A percentile compares a stretch with the other conserved stretches of the same genome.
Conservation (phyloP, 2,888 invertebrate species). For the Rhaphigaster nebulosa region DNA sequence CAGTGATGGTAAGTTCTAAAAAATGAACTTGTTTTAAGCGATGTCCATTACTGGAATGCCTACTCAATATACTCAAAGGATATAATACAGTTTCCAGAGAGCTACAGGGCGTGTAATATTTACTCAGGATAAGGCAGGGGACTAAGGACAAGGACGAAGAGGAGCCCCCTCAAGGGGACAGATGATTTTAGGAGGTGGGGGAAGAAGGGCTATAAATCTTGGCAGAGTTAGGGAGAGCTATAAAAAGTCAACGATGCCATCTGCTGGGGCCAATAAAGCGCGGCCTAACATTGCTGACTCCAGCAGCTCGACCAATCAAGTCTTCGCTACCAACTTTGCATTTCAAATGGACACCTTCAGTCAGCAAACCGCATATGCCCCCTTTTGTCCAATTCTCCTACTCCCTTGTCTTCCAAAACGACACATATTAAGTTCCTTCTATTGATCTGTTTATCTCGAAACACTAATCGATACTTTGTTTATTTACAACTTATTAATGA, state of each 20-base stretch:
- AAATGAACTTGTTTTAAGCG: neutral
- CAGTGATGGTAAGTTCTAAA: too few relatives aligned
- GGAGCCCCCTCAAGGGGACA: neutral
- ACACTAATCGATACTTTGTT: neutral
- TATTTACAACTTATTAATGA: too few relatives aligned
- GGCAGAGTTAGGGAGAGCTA: neutral
- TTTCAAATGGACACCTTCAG: conserved; percentile 40
- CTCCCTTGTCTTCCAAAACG: neutral
- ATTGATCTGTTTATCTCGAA: neutral
- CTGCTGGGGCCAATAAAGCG: neutral
- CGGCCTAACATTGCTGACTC: conserved; percentile 5
- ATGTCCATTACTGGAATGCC: neutral
- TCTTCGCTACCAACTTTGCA: neutral
- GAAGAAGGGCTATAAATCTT: neutral
- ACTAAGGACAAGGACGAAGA: too few relatives aligned
- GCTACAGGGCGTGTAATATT: neutral
- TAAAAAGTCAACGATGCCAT: neutral
- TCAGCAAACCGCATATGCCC: neutral
- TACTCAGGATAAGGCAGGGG: neutral
- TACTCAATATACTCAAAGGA: neutral
- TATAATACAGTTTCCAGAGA: neutral
- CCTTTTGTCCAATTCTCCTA: neutral
- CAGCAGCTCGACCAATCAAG: neutral
- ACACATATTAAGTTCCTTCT: neutral
- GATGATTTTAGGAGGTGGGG: neutral